Percentiles rank a stretch among this genome's conserved stretches.
phyloP scores from a whole-genome alignment of 2,113 vertebrate species.

The Clarias batrachus region DNA sequence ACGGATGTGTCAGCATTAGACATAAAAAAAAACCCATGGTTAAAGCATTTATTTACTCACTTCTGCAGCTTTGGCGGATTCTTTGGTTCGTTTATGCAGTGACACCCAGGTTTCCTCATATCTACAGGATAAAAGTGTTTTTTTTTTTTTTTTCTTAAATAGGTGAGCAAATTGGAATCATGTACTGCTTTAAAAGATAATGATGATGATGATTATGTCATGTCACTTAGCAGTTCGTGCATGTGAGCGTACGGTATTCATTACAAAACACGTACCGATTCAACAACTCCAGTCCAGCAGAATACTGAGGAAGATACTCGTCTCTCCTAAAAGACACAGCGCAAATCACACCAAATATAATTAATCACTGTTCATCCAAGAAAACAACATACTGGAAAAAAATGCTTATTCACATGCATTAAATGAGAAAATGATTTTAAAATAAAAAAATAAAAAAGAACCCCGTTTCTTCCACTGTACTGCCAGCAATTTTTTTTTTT shows the following conservation, averaged over 20 bases:
- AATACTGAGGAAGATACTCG: slow-evolving; percentile 49
- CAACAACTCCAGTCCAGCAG: slow-evolving; percentile 57
- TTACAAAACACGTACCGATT: slow-evolving; percentile 40
- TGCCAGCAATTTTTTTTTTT: neutral
- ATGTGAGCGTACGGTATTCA: neutral
- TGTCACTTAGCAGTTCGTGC: neutral
- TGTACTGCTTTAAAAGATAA: neutral
- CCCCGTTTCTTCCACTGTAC: too few species aligned
- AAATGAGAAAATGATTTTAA: neutral
- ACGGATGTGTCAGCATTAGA: neutral
- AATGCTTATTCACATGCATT: neutral
- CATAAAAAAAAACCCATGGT: neutral
- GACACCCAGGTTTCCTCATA: slow-evolving; percentile 85
- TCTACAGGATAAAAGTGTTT: slow-evolving; percentile 56
- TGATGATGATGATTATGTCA: neutral
- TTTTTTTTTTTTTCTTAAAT: neutral
- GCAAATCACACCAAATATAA: slow-evolving; percentile 11
- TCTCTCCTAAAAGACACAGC: slow-evolving; percentile 48
- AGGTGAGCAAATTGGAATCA: neutral
- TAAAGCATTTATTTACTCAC: slow-evolving; percentile 58
- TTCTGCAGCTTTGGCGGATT: slow-evolving; percentile 81
- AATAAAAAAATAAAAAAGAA: neutral
- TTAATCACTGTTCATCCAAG: neutral
- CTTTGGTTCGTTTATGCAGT: slow-evolving; percentile 82
- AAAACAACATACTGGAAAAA: neutral